phyloP scores from a whole-genome alignment of 64 coral and sea anemone species.

The Anthopleura sola region DNA sequence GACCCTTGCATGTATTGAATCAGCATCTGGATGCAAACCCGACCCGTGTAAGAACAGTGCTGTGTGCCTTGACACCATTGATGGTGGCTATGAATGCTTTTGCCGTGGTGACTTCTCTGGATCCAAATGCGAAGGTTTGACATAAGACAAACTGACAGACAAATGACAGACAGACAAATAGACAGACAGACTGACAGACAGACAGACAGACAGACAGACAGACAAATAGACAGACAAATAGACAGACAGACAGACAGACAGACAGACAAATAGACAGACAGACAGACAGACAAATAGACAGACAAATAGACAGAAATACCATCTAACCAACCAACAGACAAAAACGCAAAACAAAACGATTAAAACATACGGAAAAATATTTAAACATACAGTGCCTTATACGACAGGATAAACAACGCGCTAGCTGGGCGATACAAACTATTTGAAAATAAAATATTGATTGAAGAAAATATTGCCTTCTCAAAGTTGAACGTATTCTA shows the following conservation, averaged over 20 bases:
- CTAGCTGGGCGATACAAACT: too few relatives aligned
- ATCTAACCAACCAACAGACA: too few relatives aligned
- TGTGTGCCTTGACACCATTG: conserved; percentile 67
- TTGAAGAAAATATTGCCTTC: background rate
- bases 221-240: too few relatives aligned
- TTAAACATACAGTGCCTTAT: too few relatives aligned
- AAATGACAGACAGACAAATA: background rate
- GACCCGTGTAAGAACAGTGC: conserved; percentile 60
- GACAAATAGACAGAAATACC: too few relatives aligned
- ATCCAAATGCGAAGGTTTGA: conserved; percentile 47
- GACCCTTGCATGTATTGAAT: conserved; percentile 21
- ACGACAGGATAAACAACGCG: too few relatives aligned
- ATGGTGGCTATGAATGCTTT: conserved; percentile 62
- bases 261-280: too few relatives aligned
- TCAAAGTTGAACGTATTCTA: too few relatives aligned
- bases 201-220: background rate
- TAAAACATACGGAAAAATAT: too few relatives aligned
- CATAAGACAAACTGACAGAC: background rate
- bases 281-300: too few relatives aligned
- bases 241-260: too few relatives aligned
- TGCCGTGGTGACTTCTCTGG: conserved; percentile 69
- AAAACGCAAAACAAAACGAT: too few relatives aligned
- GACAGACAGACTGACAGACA: background rate
- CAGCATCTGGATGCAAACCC: conserved; percentile 29
- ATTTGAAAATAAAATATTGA: background rate